phyloP scores from a whole-genome alignment of 2,797 vertebrate species.

The Neosilurus hyrtlii region DNA sequence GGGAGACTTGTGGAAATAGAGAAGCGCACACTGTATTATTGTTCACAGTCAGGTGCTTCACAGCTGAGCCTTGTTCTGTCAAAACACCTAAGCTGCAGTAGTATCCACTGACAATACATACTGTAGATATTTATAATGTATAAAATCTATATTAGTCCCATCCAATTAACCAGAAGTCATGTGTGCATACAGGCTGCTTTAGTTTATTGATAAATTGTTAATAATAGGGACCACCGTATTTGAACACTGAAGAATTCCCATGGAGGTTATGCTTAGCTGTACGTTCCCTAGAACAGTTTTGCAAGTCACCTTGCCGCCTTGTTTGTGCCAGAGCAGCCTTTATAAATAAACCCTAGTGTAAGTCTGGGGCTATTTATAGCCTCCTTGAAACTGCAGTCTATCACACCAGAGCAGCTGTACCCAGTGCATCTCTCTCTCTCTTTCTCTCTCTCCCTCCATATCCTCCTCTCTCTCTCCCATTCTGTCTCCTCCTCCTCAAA shows the following conservation, averaged over 20 bases:
- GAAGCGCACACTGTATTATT: conserved; percentile 37
- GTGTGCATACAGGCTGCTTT: background rate
- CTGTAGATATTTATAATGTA: background rate
- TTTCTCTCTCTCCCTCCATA: background rate
- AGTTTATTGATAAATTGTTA: background rate
- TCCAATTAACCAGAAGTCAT: background rate
- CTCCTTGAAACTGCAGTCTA: conserved; percentile 52
- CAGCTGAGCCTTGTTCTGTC: conserved; percentile 11
- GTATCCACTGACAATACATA: background rate
- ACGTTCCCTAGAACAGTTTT: conserved; percentile 19
- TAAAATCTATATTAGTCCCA: background rate
- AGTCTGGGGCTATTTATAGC: conserved; percentile 60
- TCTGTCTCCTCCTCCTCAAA: conserved; percentile 15
- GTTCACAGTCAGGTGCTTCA: conserved; percentile 26
- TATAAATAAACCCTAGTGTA: conserved; percentile 59
- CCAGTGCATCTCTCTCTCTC: conserved; percentile 28
- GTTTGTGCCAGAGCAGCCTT: conserved; percentile 46
- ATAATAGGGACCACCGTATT: background rate
- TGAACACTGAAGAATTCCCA: background rate
- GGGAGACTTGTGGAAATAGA: conserved; percentile 6
- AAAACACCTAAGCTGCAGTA: conserved; percentile 8
- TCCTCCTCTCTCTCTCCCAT: conserved; percentile 2
- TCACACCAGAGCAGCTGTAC: conserved; percentile 53
- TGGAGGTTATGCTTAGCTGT: background rate
- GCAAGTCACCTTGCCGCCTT: conserved; percentile 55